A percentile compares a stretch with the other conserved stretches of the same genome.
phyloP scores from a whole-genome alignment of 2,113 vertebrate species.

The Orientallactaga bullata region DNA sequence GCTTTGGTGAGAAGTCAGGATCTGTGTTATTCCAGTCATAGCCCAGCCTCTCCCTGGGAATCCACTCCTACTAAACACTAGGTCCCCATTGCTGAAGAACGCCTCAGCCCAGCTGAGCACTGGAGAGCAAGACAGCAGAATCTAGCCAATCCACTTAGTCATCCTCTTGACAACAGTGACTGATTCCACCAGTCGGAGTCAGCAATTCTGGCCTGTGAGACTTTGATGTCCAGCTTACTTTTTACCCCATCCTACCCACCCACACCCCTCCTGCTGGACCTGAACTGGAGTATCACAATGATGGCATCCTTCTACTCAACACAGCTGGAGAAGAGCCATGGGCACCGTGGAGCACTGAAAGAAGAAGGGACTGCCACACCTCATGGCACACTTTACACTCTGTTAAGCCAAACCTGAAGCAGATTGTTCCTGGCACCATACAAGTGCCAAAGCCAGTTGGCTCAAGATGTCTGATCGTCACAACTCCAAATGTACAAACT shows the following conservation, averaged over 20 bases:
- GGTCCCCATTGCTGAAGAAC: neutral
- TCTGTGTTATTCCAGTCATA: neutral
- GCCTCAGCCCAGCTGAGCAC: neutral
- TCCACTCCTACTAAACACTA: fast-evolving
- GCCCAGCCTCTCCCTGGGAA: neutral
- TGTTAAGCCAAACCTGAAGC: neutral
- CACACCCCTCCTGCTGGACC: neutral
- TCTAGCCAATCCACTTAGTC: neutral
- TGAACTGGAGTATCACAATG: neutral
- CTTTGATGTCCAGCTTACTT: fast-evolving
- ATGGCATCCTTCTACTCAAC: no score
- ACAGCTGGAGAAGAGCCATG: neutral
- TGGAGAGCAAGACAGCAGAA: fast-evolving
- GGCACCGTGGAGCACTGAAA: neutral
- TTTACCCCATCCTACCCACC: no score
- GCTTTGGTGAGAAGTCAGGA: no score
- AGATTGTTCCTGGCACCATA: neutral
- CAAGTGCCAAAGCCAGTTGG: neutral
- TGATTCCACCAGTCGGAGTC: neutral
- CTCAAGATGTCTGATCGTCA: fast-evolving
- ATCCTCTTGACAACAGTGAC: neutral
- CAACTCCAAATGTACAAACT: neutral
- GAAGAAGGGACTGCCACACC: fast-evolving
- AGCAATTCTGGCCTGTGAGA: no score
- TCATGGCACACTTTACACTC: neutral